phyloP scores from a whole-genome alignment of 2,797 vertebrate genomes.

The Paratrypauchen microcephalus region DNA sequence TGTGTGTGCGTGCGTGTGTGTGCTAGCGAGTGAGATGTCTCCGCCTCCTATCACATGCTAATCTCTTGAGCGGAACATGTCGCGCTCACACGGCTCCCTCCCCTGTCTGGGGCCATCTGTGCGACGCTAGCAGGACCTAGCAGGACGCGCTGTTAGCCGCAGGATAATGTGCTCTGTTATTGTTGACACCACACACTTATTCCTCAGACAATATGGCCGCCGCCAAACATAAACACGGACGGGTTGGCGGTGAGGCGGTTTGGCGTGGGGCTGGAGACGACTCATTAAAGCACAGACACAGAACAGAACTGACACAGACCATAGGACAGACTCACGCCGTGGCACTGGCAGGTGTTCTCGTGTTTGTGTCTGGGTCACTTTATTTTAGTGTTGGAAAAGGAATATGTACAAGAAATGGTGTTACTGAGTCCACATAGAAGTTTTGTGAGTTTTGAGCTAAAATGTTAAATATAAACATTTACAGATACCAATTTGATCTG shows the following conservation, averaged over 20 bases:
- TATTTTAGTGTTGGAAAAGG: too few relatives aligned
- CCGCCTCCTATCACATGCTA: conserved; percentile 73
- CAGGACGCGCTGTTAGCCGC: conserved; percentile 69
- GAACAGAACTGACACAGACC: not conserved
- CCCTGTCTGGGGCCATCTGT: conserved; percentile 73
- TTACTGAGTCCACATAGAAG: too few relatives aligned
- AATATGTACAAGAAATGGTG: too few relatives aligned
- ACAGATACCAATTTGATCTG: too few relatives aligned
- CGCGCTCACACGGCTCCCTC: conserved; percentile 67
- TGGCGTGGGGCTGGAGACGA: conserved; percentile 14
- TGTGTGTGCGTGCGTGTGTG: not conserved
- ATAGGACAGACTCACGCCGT: not conserved
- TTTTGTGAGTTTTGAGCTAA: too few relatives aligned
- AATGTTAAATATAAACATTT: too few relatives aligned
- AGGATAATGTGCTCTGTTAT: conserved; percentile 70
- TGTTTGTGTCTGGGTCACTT: too few relatives aligned
- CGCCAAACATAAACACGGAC: conserved; percentile 50
- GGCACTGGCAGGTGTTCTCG: not conserved
- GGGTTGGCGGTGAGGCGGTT: too few relatives aligned
- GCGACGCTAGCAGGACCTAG: conserved; percentile 71
- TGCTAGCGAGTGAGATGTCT: conserved; percentile 72
- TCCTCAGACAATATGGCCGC: conserved; percentile 53
- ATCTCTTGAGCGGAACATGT: conserved; percentile 78
- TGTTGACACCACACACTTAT: conserved; percentile 66
- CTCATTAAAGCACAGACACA: conserved; percentile 39